phyloP scores from a whole-genome alignment of 1,140 invertebrate species.

The Drosophila auraria region DNA sequence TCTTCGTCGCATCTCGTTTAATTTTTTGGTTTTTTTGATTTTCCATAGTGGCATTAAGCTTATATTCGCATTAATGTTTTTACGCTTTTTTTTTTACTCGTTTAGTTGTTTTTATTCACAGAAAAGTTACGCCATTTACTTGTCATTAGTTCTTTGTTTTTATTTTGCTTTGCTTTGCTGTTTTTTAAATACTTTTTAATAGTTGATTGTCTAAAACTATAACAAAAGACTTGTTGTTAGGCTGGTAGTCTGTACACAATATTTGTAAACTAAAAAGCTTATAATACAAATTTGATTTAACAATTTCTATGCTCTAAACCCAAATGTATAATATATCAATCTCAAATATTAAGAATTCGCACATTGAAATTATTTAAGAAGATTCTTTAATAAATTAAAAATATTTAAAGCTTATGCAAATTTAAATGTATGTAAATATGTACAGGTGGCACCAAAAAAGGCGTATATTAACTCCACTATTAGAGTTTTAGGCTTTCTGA shows the following conservation, averaged over 20 bases:
- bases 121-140: constrained; percentile 83
- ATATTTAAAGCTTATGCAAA: constrained; percentile 27
- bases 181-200: constrained; percentile 49
- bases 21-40: constrained; percentile 26
- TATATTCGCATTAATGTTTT: constrained; percentile 57
- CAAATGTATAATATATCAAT: constrained; percentile 6
- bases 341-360: constrained; percentile 14
- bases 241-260: constrained; percentile 58
- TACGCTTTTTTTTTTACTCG: constrained; percentile 38
- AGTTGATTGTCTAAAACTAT: constrained; percentile 83
- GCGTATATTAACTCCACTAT: background rate
- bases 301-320: constrained; percentile 22
- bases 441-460: constrained; percentile 40
- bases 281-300: constrained; percentile 19
- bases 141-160: constrained; percentile 69
- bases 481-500: background rate
- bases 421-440: constrained; percentile 16
- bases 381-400: constrained; percentile 19
- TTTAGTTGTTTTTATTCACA: constrained; percentile 76
- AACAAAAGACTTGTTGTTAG: constrained; percentile 73
- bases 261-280: constrained; percentile 24
- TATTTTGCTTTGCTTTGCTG: constrained; percentile 39
- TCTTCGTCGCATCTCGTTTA: constrained; percentile 21
- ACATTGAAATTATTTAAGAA: constrained; percentile 22
- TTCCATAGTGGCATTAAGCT: constrained; percentile 57